Evolutionary conservation across 2,113 vertebrate genomes (phyloP).

Genomic region (Amblyopsis rosae): DNA sequence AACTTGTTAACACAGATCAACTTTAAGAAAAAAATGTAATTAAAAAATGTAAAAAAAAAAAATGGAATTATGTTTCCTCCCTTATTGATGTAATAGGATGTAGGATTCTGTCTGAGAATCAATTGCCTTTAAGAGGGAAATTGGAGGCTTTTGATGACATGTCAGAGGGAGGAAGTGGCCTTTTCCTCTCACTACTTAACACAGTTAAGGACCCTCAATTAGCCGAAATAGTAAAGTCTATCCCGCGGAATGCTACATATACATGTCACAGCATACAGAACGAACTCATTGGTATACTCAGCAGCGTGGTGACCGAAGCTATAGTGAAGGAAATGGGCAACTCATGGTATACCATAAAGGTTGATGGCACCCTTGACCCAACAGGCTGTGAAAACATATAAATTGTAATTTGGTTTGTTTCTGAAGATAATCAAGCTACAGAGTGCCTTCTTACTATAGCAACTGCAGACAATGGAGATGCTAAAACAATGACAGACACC

Average conservation of each 20-base stretch:
- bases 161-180: not conserved
- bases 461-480: not conserved
- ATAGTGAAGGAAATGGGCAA: slow-evolving; percentile 3
- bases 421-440: not conserved
- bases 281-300: not conserved
- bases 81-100: slow-evolving; percentile 2
- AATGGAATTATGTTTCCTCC: not conserved
- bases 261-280: slow-evolving; percentile 11
- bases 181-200: slow-evolving; percentile 7
- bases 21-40: not conserved
- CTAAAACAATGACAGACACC: not conserved
- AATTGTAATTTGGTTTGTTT: not conserved
- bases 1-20: slow-evolving; percentile 3
- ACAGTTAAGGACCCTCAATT: not conserved
- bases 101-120: not conserved
- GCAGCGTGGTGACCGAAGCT: slow-evolving; percentile 1
- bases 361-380: slow-evolving; percentile 6
- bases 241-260: not conserved
- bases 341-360: slow-evolving; percentile 12
- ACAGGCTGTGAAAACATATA: slow-evolving; percentile 10
- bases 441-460: slow-evolving; percentile 6
- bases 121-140: slow-evolving; percentile 12
- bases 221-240: not conserved
- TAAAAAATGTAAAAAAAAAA: too few species aligned
- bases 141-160: slow-evolving; percentile 7